phyloP scores from a whole-genome alignment of 1,140 invertebrate species.

The Megathymus violae region DNA sequence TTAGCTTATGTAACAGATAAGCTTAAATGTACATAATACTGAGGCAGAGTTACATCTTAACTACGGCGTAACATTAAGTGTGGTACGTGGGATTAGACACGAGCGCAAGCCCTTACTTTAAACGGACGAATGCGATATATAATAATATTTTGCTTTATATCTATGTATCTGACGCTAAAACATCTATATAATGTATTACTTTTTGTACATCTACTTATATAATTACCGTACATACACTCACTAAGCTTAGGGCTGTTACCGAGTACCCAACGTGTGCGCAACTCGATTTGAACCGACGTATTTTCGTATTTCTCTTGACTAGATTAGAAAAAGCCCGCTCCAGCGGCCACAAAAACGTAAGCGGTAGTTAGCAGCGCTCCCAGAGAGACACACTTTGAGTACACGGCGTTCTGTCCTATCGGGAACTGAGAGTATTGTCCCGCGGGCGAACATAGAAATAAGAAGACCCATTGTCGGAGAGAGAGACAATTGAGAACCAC shows the following conservation, averaged over 20 bases:
- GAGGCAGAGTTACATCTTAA: slow-evolving; percentile 84
- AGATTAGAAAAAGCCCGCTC: slow-evolving; percentile 56
- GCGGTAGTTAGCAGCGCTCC: slow-evolving; percentile 20
- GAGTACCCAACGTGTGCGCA: slow-evolving; percentile 70
- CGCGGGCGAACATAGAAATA: slow-evolving; percentile 69
- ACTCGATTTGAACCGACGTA: slow-evolving; percentile 38
- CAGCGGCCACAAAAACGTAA: slow-evolving; percentile 26
- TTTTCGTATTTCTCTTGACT: slow-evolving; percentile 49
- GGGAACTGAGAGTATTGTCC: slow-evolving; percentile 76
- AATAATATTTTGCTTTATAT: slow-evolving; percentile 83
- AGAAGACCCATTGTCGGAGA: slow-evolving; percentile 41
- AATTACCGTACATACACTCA: slow-evolving; percentile 82
- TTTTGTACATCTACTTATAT: slow-evolving; percentile 84
- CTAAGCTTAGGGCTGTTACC: slow-evolving; percentile 75
- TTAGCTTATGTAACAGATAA: slow-evolving; percentile 84
- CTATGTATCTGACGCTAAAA: slow-evolving; percentile 84
- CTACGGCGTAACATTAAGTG: slow-evolving; percentile 82
- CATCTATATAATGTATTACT: slow-evolving; percentile 84
- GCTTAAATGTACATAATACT: slow-evolving; percentile 84
- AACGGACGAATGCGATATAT: slow-evolving; percentile 84
- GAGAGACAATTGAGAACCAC: slow-evolving; percentile 35
- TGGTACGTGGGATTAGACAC: slow-evolving; percentile 81
- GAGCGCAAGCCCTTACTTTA: slow-evolving; percentile 82
- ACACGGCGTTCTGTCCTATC: slow-evolving; percentile 59
- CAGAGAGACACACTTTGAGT: slow-evolving; percentile 63